A percentile compares a stretch with the other conserved stretches of the same genome.
Evolutionary conservation across 2,888 invertebrate species (phyloP).

Genomic region (Drosophila borborema): DNA sequence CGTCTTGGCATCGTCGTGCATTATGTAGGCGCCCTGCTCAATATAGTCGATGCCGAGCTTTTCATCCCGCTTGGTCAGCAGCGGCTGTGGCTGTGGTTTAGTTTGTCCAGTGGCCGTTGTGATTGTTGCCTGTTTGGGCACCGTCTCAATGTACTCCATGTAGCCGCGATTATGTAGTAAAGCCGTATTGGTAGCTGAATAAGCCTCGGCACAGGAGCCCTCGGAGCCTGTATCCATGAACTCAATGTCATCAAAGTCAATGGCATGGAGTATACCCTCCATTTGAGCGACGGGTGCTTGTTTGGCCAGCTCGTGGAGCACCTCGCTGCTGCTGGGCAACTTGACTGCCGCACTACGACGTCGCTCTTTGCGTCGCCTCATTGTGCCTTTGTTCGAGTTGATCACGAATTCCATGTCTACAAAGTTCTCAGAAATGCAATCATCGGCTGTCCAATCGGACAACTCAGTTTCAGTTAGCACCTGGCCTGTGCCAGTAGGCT

Average conservation of each 20-base stretch:
- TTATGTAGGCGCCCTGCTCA: constrained; percentile 85
- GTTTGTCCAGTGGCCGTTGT: constrained; percentile 1
- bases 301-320: constrained; percentile 68
- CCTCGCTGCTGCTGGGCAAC: constrained; percentile 78
- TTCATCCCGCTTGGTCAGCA: constrained; percentile 82
- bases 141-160: constrained; percentile 87
- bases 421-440: constrained; percentile 91
- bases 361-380: constrained; percentile 83
- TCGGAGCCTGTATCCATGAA: constrained; percentile 95
- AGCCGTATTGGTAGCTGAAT: constrained; percentile 86
- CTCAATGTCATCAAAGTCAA: constrained; percentile 92
- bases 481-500: constrained; percentile 87
- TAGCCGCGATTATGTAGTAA: constrained; percentile 88
- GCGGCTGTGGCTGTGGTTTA: constrained; percentile 41
- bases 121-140: constrained; percentile 37
- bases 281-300: constrained; percentile 81
- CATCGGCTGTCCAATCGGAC: constrained; percentile 95
- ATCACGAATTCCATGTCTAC: constrained; percentile 88
- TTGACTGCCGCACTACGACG: constrained; percentile 73
- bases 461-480: constrained; percentile 93
- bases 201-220: constrained; percentile 89
- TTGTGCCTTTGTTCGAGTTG: constrained; percentile 86
- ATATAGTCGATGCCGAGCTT: constrained; percentile 87
- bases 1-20: constrained; percentile 84
- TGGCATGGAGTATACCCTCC: constrained; percentile 84